Evolutionary conservation across 2,797 vertebrate genomes (phyloP).

Genomic region (Pseudochromis fuscus): DNA sequence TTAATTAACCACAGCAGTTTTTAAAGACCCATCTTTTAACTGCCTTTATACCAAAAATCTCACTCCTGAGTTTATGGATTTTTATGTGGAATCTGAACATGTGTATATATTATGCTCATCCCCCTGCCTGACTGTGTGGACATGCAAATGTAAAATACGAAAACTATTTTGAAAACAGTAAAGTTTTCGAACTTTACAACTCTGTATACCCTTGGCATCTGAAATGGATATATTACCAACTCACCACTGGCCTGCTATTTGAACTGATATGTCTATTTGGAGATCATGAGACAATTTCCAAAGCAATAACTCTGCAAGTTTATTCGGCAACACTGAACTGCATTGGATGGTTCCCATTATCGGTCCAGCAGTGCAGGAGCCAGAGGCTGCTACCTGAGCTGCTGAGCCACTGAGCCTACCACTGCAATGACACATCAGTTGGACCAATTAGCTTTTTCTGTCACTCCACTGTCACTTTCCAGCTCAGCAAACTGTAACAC

Average conservation of each 20-base stretch:
- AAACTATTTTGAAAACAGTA: conserved; percentile 21
- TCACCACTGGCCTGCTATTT: neutral
- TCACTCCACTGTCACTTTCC: conserved; percentile 60
- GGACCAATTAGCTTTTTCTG: conserved; percentile 72
- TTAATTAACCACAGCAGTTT: no score
- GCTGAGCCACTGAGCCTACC: conserved; percentile 55
- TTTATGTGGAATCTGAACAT: no score
- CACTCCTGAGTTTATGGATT: no score
- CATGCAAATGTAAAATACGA: conserved; percentile 23
- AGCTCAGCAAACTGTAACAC: conserved; percentile 43
- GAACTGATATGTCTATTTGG: conserved; percentile 14
- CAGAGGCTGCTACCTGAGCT: conserved; percentile 51
- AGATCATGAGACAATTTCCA: conserved; percentile 34
- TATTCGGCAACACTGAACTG: conserved; percentile 33
- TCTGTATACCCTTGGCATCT: conserved; percentile 8
- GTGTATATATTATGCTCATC: neutral
- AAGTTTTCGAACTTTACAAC: conserved; percentile 30
- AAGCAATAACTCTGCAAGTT: conserved; percentile 42
- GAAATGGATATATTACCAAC: conserved; percentile 20
- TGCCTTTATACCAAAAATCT: no score
- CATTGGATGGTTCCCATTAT: conserved; percentile 55
- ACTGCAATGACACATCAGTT: conserved; percentile 64
- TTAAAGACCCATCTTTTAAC: no score
- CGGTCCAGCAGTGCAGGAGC: conserved; percentile 60
- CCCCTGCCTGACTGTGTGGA: neutral